Conservation (phyloP, 2,888 invertebrate genomes). For the Ichneumon xanthorius region DNA sequence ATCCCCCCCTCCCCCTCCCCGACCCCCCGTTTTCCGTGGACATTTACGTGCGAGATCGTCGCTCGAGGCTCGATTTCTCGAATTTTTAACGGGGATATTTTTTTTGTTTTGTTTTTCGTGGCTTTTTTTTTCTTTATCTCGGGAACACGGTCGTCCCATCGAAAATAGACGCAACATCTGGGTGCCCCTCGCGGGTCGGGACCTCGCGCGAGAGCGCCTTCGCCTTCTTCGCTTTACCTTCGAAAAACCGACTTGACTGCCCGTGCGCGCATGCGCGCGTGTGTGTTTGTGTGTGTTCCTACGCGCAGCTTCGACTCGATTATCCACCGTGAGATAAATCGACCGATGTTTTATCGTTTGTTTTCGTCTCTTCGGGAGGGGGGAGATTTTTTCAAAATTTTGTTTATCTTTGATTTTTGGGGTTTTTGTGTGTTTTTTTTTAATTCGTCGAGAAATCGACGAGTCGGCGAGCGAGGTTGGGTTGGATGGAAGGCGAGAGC, state of each 20-base stretch:
- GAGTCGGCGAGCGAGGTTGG: not conserved
- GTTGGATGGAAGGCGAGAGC: not conserved
- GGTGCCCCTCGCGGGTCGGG: constrained; percentile 69
- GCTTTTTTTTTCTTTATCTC: constrained; percentile 35
- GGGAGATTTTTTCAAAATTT: not conserved
- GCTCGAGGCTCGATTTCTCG: not conserved
- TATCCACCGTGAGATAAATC: not conserved
- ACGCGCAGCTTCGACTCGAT: not conserved
- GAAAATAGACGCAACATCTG: constrained; percentile 76
- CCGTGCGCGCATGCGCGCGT: constrained; percentile 47
- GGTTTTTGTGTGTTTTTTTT: not conserved
- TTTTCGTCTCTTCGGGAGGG: not conserved
- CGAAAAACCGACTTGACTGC: constrained; percentile 60
- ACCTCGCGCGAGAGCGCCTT: constrained; percentile 56
- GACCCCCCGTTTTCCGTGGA: not conserved
- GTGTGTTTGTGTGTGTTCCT: not conserved
- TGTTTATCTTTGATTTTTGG: not conserved
- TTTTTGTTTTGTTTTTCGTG: constrained; percentile 33
- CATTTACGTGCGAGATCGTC: not conserved
- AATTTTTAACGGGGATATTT: constrained; percentile 6
- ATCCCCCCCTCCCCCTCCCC: not conserved
- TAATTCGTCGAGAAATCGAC: not conserved
- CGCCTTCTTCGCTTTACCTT: not conserved
- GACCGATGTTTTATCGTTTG: not conserved
- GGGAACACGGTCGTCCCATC: constrained; percentile 62